Conservation (phyloP, 2,888 invertebrate genomes). For the Rhamnusium bicolor region DNA sequence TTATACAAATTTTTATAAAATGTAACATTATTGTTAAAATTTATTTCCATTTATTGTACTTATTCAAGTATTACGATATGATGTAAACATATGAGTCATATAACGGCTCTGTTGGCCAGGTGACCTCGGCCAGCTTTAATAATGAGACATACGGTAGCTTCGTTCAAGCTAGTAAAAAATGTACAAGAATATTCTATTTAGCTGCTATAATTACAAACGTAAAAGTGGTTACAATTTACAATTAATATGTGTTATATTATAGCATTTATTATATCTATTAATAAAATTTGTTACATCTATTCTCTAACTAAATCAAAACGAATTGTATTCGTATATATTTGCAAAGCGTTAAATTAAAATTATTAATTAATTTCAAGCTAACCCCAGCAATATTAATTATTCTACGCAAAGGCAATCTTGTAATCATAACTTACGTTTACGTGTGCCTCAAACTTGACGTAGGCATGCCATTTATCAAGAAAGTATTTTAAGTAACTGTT, state of each 20-base stretch:
- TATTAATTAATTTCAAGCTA: constrained; percentile 28
- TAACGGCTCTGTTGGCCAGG: too few relatives aligned
- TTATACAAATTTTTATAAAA: too few relatives aligned
- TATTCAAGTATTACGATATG: too few relatives aligned
- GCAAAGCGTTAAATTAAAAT: constrained; percentile 24
- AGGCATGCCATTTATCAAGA: constrained; percentile 27
- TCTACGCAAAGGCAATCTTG: constrained; percentile 20
- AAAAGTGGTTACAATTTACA: neutral
- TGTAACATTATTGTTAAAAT: too few relatives aligned
- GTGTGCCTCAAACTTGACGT: constrained; percentile 21
- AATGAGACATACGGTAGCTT: too few relatives aligned
- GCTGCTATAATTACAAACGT: neutral
- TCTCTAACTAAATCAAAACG: neutral
- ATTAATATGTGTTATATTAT: neutral
- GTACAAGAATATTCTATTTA: neutral
- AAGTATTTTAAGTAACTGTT: constrained; percentile 27
- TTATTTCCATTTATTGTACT: too few relatives aligned
- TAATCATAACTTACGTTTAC: constrained; percentile 31
- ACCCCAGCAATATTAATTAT: constrained; percentile 29
- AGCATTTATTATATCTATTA: neutral
- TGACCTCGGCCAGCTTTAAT: too few relatives aligned
- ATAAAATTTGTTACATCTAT: constrained; percentile 21
- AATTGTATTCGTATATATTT: constrained; percentile 20
- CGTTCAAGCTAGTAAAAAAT: too few relatives aligned
- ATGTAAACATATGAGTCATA: too few relatives aligned